Percentiles rank a stretch among this genome's conserved stretches.
These are phyloP conservation scores for Tragopan temminckii DNA, from an alignment of 2,797 vertebrate genomes.

Conservation along the genomic window DNA sequence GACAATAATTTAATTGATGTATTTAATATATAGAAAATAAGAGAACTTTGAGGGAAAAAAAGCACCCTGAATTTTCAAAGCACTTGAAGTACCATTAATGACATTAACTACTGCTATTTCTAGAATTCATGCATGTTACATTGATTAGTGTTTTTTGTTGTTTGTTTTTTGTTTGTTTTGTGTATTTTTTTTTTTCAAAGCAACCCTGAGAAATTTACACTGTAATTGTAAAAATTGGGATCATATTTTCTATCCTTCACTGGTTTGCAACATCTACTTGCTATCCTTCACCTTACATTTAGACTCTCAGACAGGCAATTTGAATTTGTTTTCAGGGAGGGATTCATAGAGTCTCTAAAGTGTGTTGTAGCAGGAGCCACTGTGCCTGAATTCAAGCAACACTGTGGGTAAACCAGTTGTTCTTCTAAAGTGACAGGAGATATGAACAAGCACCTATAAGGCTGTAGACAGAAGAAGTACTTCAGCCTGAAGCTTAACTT, in stretches of 20 bases:
- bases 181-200: no score
- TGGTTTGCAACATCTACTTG: not conserved
- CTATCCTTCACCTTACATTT: not conserved
- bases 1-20: not conserved
- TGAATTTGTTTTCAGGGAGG: not conserved
- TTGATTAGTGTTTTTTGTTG: not conserved
- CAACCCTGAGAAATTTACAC: not conserved
- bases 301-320: not conserved
- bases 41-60: not conserved
- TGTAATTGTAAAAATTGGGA: not conserved
- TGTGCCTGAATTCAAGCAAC: not conserved
- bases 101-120: not conserved
- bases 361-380: not conserved
- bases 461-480: not conserved
- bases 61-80: not conserved
- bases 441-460: not conserved
- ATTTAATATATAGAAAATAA: not conserved
- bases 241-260: not conserved
- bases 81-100: not conserved
- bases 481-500: not conserved
- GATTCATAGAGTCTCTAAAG: not conserved
- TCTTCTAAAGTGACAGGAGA: not conserved
- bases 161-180: not conserved
- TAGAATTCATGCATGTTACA: not conserved
- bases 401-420: not conserved